A percentile compares a stretch with the other conserved stretches of the same genome.
Conservation (phyloP, 2,888 invertebrate species). For the Heteropelma amictum region DNA sequence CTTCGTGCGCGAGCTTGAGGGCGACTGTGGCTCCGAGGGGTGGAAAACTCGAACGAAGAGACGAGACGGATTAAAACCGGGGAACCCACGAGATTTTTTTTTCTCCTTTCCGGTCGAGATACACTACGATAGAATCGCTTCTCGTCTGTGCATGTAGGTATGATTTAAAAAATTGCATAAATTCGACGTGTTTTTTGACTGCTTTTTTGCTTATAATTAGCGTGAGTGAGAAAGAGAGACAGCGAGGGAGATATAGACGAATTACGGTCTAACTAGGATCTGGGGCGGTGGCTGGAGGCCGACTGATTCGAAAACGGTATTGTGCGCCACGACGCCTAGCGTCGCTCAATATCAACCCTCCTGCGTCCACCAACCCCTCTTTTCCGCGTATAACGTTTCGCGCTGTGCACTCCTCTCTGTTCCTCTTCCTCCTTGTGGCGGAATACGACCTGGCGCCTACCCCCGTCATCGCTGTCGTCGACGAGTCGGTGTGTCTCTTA, state of each 20-base stretch:
- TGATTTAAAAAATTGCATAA: too few relatives aligned
- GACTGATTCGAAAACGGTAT: conserved; percentile 80
- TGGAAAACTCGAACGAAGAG: conserved; percentile 14
- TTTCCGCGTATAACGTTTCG: neutral
- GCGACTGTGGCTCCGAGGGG: conserved; percentile 30
- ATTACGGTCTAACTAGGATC: conserved; percentile 74
- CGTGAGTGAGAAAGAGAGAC: conserved; percentile 67
- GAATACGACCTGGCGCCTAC: conserved; percentile 47
- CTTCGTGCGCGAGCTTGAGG: conserved; percentile 22
- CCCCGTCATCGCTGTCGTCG: conserved; percentile 35
- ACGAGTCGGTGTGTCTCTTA: neutral
- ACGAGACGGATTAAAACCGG: neutral
- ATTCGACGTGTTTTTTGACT: neutral
- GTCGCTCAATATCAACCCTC: conserved; percentile 82
- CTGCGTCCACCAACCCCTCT: conserved; percentile 53
- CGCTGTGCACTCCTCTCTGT: neutral
- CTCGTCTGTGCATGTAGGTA: neutral
- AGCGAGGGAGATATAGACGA: conserved; percentile 70
- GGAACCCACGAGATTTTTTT: neutral
- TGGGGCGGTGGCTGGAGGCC: conserved; percentile 83
- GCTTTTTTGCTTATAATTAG: neutral
- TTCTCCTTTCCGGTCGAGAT: neutral
- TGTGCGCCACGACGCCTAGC: conserved; percentile 80
- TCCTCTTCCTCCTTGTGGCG: neutral
- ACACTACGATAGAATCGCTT: neutral